Conservation (phyloP, 2,797 vertebrate species). For the Ibycter americanus region DNA sequence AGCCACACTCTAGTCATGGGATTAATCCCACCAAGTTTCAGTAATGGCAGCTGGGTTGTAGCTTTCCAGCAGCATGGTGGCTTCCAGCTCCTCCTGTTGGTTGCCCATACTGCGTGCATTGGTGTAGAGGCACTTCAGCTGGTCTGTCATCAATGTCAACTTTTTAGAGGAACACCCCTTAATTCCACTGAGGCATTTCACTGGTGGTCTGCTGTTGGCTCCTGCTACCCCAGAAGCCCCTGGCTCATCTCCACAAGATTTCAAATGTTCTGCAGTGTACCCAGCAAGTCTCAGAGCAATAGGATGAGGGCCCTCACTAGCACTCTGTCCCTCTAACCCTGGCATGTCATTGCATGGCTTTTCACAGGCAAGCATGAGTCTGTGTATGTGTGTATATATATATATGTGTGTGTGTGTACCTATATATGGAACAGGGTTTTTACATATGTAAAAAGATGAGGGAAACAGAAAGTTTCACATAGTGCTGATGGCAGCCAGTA, state of each 20-base stretch:
- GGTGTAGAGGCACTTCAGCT: too few relatives aligned
- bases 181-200: neutral
- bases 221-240: neutral
- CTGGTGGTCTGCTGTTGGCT: neutral
- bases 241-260: neutral
- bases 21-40: neutral
- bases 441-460: neutral
- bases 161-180: neutral
- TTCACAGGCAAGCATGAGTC: neutral
- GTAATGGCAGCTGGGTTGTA: too few relatives aligned
- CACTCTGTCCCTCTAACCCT: neutral
- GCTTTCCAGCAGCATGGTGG: too few relatives aligned
- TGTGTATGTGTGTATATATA: fast-evolving
- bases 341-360: neutral
- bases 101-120: too few relatives aligned
- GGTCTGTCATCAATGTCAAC: neutral
- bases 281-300: neutral
- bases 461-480: neutral
- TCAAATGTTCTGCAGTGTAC: neutral
- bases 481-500: neutral
- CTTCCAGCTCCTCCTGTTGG: too few relatives aligned
- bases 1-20: neutral
- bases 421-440: neutral
- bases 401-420: fast-evolving
- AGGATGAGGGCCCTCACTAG: neutral